Evolutionary conservation across 2,888 invertebrate species (phyloP).

Genomic region (Drosophila rubida): DNA sequence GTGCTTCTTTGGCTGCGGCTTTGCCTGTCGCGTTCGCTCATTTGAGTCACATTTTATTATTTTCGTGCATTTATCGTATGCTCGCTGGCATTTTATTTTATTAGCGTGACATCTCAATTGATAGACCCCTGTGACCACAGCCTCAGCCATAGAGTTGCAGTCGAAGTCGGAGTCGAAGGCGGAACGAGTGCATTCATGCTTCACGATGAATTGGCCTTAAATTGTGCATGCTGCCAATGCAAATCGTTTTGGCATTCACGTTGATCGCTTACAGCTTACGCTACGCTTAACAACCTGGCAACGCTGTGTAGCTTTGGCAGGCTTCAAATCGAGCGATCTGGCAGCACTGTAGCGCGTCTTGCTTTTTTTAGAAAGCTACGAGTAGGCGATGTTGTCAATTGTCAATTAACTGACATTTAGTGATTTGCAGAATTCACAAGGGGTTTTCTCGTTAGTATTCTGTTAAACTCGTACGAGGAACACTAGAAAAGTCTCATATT

Average conservation of each 20-base stretch:
- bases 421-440: neutral
- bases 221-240: neutral
- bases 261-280: neutral
- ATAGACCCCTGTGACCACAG: conserved; percentile 42
- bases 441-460: conserved; percentile 32
- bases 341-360: conserved; percentile 1
- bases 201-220: conserved; percentile 21
- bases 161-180: neutral
- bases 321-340: conserved; percentile 1
- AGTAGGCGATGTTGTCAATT: conserved; percentile 26
- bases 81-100: conserved; percentile 76
- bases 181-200: conserved; percentile 9
- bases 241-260: conserved; percentile 19
- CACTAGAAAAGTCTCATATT: conserved; percentile 40
- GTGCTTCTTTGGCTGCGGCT: conserved; percentile 41
- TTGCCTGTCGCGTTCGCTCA: conserved; percentile 68
- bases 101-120: conserved; percentile 78
- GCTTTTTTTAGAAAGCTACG: neutral
- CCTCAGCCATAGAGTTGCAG: neutral
- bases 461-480: conserved; percentile 35
- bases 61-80: conserved; percentile 77
- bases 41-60: conserved; percentile 81
- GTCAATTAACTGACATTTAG: conserved; percentile 5
- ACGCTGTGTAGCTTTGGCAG: neutral
- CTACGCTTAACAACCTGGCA: neutral